Conservation (phyloP, 2,888 invertebrate species). For the Rhamphomyia laevipes region DNA sequence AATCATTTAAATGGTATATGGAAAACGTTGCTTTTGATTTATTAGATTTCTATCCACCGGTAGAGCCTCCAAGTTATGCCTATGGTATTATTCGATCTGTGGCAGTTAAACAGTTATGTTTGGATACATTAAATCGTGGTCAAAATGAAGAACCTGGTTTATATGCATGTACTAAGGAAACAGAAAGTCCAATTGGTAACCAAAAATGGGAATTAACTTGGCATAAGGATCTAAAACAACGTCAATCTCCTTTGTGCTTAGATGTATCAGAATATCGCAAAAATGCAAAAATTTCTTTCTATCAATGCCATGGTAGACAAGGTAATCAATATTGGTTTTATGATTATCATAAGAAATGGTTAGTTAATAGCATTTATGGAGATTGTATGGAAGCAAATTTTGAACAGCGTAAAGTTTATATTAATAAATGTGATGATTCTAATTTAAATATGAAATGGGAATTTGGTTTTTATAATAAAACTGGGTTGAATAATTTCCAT, state of each 20-base stretch:
- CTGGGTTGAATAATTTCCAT: slow-evolving; percentile 22
- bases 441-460: too few species aligned
- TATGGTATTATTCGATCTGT: slow-evolving; percentile 60
- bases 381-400: too few species aligned
- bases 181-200: slow-evolving; percentile 23
- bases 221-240: slow-evolving; percentile 29
- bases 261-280: slow-evolving; percentile 63
- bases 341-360: slow-evolving; percentile 32
- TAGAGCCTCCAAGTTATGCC: slow-evolving; percentile 72
- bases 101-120: slow-evolving; percentile 51
- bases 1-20: slow-evolving; percentile 94
- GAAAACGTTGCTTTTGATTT: slow-evolving; percentile 86
- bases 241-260: slow-evolving; percentile 63
- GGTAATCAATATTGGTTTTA: slow-evolving; percentile 92
- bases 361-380: too few species aligned
- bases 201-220: slow-evolving; percentile 26
- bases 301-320: slow-evolving; percentile 65
- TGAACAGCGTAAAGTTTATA: too few species aligned
- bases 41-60: slow-evolving; percentile 69
- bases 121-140: slow-evolving; percentile 49
- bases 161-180: slow-evolving; percentile 25
- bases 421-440: too few species aligned
- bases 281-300: slow-evolving; percentile 65
- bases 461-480: slow-evolving; percentile 28
- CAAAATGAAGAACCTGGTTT: slow-evolving; percentile 26